Percentiles rank a stretch among this genome's conserved stretches.
phyloP scores from a whole-genome alignment of 92 coral and sea anemone species.

The Ricordea florida region DNA sequence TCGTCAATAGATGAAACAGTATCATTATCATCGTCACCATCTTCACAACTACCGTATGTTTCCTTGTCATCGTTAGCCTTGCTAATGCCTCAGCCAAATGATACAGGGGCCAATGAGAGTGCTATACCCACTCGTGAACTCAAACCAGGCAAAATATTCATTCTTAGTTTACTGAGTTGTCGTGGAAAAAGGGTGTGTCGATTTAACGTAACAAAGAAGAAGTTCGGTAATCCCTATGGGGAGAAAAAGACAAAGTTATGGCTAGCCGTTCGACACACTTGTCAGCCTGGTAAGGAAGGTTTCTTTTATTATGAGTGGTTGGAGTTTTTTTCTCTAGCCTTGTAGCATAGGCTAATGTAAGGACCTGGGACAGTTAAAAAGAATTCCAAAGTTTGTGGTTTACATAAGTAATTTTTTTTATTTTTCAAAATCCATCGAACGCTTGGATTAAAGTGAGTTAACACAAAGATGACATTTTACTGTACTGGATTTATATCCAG shows the following conservation, averaged over 20 bases:
- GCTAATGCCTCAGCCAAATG: not conserved
- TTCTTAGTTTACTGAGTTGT: not conserved
- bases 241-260: constrained; percentile 23
- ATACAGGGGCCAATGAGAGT: not conserved
- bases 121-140: not conserved
- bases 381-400: too few relatives aligned
- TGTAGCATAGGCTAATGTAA: too few relatives aligned
- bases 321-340: not conserved
- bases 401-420: too few relatives aligned
- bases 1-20: not conserved
- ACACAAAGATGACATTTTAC: too few relatives aligned
- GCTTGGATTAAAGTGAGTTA: too few relatives aligned
- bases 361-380: too few relatives aligned
- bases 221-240: constrained; percentile 49
- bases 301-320: not conserved
- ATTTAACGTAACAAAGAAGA: constrained; percentile 10
- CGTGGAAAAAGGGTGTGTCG: constrained; percentile 17
- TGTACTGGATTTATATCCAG: too few relatives aligned
- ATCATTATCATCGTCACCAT: not conserved
- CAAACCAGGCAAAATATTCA: not conserved
- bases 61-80: not conserved
- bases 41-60: not conserved
- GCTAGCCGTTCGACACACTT: constrained; percentile 30
- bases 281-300: constrained; percentile 53
- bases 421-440: too few relatives aligned